Base-by-base conservation (phyloP, 2,797 vertebrate genomes). In the Sylvia borin region DNA sequence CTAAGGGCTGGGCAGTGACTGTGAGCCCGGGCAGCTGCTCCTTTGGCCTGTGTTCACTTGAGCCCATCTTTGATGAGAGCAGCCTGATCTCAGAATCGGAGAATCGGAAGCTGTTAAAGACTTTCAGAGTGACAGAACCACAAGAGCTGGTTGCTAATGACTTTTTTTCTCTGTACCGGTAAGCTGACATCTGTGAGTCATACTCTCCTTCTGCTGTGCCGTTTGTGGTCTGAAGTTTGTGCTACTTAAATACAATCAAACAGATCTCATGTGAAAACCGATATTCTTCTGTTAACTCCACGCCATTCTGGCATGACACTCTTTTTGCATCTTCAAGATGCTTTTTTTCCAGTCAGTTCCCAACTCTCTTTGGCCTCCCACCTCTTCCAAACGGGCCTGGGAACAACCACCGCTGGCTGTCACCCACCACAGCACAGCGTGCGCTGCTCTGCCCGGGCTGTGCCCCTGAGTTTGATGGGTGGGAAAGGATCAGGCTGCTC, bases 141-240 rank as follows among this genome's bases (percentile, higher is more conserved):
- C 97, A 97, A 94, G 51, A 34, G 45, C 66, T 96, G 91, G 91
- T 96, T 97, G 95, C 92, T 97, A 81, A 92, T 95, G 50, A 81
- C 88, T 95, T 90, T 89, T 87, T 87, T 68, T 57, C 65, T 50
- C 93, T 43, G 45, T 98, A 95, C 97, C 96, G 90, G 97, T 97
- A 98, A 97, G 95, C 97, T 91, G 94, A 92, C 96, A 90, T 96
- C 93, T 97, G 96, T 98, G 98, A 98, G 97, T 98, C 98, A 98
- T 97, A 95, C 92, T 66, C 95, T 97, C 81, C 92, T 94, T 85
- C 87, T 94, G 92, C 89, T 93, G 81, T 96, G 89, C 97, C 92
- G 97, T 98, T 98, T 98, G 98, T 95, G 97, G 97, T 98, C 97
- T 97, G 76, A 83, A 94, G 95, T 92, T 95, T 96, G 95, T 94